These are phyloP conservation scores for Tortrix viridana DNA, from an alignment of 2,888 invertebrate species.

Conservation along the genomic window DNA sequence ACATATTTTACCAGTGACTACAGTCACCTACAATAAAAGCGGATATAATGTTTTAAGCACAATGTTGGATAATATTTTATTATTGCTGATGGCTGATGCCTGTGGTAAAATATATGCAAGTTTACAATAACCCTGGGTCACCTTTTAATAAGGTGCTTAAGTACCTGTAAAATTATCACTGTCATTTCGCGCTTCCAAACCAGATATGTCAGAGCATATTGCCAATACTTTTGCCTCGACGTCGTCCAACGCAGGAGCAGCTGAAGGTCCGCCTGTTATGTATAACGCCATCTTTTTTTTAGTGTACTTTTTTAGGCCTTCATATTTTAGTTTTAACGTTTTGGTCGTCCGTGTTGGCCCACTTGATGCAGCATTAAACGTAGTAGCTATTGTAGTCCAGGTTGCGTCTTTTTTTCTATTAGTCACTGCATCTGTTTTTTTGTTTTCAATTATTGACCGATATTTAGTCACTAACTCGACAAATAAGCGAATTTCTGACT, in stretches of 20 bases:
- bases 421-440: neutral
- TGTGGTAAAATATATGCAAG: no score
- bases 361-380: neutral
- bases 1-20: no score
- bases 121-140: no score
- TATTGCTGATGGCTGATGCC: no score
- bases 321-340: neutral
- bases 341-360: neutral
- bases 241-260: neutral
- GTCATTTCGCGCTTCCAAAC: neutral
- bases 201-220: neutral
- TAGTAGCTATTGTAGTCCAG: neutral
- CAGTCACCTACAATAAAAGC: no score
- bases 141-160: no score
- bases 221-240: neutral
- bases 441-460: slow-evolving; percentile 1
- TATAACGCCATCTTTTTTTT: neutral
- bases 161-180: slow-evolving; percentile 5
- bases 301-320: neutral
- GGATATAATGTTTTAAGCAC: no score
- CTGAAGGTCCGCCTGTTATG: neutral
- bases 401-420: neutral
- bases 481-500: neutral
- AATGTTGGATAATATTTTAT: no score
- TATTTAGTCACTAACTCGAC: neutral